Evolutionary conservation across 2,888 invertebrate genomes (phyloP).

Genomic region (Dorcus parallelipipedus): DNA sequence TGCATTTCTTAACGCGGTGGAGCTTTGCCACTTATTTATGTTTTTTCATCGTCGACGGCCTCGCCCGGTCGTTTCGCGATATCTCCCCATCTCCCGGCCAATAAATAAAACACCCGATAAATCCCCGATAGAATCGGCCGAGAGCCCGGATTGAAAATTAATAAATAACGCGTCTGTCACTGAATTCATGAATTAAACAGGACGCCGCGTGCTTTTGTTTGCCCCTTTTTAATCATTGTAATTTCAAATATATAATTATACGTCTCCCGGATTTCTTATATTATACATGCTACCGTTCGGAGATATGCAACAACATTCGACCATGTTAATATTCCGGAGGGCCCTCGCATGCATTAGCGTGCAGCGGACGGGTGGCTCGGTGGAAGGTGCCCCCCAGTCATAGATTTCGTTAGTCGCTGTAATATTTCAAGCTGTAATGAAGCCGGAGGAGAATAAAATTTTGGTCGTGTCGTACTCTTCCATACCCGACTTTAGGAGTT

Average conservation of each 20-base stretch:
- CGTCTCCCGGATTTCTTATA: slow-evolving; percentile 45
- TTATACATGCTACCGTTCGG: slow-evolving; percentile 48
- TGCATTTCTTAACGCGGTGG: too few species aligned
- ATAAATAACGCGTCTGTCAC: slow-evolving; percentile 32
- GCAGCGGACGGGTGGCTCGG: not conserved
- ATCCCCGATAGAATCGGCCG: slow-evolving; percentile 17
- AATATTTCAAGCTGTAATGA: slow-evolving; percentile 8
- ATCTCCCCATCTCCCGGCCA: slow-evolving; percentile 9
- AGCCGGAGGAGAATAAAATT: slow-evolving; percentile 4
- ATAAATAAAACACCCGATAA: slow-evolving; percentile 21
- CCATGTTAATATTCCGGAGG: slow-evolving; percentile 21
- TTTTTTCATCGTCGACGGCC: not conserved
- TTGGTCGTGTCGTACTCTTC: not conserved
- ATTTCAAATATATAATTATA: slow-evolving; percentile 51
- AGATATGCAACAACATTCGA: slow-evolving; percentile 32
- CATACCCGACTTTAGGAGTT: too few species aligned
- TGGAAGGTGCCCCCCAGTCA: slow-evolving; percentile 10
- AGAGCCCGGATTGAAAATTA: slow-evolving; percentile 17
- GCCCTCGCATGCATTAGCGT: slow-evolving; percentile 9
- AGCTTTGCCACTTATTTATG: not conserved
- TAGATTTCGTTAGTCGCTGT: slow-evolving; percentile 11
- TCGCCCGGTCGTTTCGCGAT: slow-evolving; percentile 10
- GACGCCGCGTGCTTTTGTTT: slow-evolving; percentile 24
- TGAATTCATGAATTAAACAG: slow-evolving; percentile 32
- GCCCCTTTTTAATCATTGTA: slow-evolving; percentile 47